Evolutionary conservation across 2,113 vertebrate species (phyloP), one percentile per base, ranked within the genome.

Genomic region (Clupea harengus): DNA sequence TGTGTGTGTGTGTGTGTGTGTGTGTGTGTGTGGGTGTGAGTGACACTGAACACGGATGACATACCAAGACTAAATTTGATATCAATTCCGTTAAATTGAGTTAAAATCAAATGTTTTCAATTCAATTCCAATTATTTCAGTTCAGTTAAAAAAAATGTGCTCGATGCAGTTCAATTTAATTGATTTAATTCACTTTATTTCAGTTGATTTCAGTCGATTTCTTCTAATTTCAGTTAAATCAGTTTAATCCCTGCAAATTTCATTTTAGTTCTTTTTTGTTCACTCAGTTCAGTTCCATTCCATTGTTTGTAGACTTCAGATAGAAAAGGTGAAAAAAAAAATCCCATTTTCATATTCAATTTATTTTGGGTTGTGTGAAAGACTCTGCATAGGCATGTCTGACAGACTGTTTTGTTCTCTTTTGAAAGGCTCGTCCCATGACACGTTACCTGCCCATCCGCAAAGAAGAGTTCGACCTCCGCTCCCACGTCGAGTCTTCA

Each of bases 391-490:
- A 20, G 18, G 32, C 67, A 75, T 1, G 13, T 39, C 67, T 75
- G 10, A 78, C 72, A 32, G 10, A 28, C 32, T 39, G 4, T 13
- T 78, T 78, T 39, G 72, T 44, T 28, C 78, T 44, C 60, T 39
- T 45, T 10, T 4, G 20, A 28, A 92, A 98, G 98, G 97, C 98
- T 11, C 97, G 98, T 1, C 98, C 98, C 0, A 95, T 99, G 93
- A 99, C 98, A 0, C 97, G 98, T 17, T 99, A 99, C 94, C 95
- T 99, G 85, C 98, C 98, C 32, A 98, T 98, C 90, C 95, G 97
- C 81, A 99, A 98, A 90, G 97, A 99, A 91, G 98, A 99, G 92
- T 99, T 99, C 0, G 96, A 99, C 93, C 93, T 99, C 89, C 97
- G 97, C 88, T 95, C 95, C 0, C 98, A 99, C 85, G 94, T 99